These are phyloP conservation scores for Coreius guichenoti DNA, from an alignment of 2,797 vertebrate genomes.

Conservation along the genomic window DNA sequence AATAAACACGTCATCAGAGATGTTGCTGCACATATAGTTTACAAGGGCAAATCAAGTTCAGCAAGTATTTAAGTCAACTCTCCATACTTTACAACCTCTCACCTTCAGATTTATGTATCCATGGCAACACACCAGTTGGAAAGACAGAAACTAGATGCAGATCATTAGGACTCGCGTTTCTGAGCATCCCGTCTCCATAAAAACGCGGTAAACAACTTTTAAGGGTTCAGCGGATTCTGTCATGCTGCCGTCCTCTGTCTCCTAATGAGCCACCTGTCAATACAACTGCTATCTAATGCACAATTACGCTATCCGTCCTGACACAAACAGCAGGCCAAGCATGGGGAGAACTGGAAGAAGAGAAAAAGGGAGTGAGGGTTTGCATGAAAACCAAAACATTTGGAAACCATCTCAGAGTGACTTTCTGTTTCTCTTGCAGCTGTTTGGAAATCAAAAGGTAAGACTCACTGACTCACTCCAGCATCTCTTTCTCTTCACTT, in stretches of 20 bases:
- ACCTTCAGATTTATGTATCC: conserved; percentile 52
- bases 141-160: conserved; percentile 52
- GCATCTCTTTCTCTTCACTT: conserved; percentile 28
- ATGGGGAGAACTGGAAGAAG: conserved; percentile 14
- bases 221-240: conserved; percentile 58
- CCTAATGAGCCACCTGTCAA: conserved; percentile 78
- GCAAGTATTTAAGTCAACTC: conserved; percentile 42
- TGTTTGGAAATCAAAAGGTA: conserved; percentile 59
- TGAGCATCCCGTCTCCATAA: conserved; percentile 32
- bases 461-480: conserved; percentile 18
- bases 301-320: conserved; percentile 49
- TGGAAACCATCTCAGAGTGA: conserved; percentile 31
- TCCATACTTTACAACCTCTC: conserved; percentile 48
- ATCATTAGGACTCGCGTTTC: conserved; percentile 65
- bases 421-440: conserved; percentile 11
- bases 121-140: conserved; percentile 55
- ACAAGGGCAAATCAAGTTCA: conserved; percentile 8
- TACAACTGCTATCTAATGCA: conserved; percentile 58
- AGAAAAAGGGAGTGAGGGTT: conserved; percentile 20
- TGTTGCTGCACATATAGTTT: conserved; percentile 9
- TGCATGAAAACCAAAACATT: conserved; percentile 23
- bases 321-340: conserved; percentile 54
- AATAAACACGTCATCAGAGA: neutral
- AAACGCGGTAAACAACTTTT: conserved; percentile 65
- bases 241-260: conserved; percentile 66